These are phyloP conservation scores for Crotalus tigris DNA, from an alignment of 2,113 vertebrate genomes.

Conservation along the genomic window DNA sequence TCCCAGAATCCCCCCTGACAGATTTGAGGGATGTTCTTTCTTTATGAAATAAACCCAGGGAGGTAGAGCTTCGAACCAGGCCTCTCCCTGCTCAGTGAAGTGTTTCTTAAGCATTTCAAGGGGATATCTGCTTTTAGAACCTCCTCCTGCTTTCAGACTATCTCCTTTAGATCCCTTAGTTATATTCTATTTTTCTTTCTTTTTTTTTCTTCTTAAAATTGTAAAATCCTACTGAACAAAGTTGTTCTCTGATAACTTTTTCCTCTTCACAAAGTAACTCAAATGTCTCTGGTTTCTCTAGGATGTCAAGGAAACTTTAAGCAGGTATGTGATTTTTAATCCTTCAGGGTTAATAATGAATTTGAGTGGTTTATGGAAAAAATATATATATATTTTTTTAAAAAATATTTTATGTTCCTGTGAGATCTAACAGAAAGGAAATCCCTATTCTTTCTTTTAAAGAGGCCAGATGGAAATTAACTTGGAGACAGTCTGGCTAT, in stretches of 20 bases:
- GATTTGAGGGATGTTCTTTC: neutral
- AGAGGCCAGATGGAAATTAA: neutral
- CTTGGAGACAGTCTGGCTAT: neutral
- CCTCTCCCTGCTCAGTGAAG: neutral
- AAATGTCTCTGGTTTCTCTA: slow-evolving; percentile 36
- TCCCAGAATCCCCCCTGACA: neutral
- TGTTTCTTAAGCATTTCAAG: neutral
- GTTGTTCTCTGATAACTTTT: neutral
- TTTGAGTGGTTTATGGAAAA: neutral
- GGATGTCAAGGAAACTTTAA: slow-evolving; percentile 41
- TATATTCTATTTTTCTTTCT: neutral
- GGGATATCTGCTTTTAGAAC: neutral
- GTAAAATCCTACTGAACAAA: neutral
- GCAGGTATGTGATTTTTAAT: slow-evolving; percentile 41
- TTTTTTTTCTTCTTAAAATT: neutral
- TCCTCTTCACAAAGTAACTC: neutral
- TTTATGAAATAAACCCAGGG: neutral
- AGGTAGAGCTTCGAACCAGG: neutral
- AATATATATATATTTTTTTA: neutral
- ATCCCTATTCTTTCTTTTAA: neutral
- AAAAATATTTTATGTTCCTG: neutral
- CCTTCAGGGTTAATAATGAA: fast-evolving
- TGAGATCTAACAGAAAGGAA: neutral
- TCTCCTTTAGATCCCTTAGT: neutral
- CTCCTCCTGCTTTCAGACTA: neutral